Evolutionary conservation across 1,140 invertebrate species (phyloP).

Genomic region (Drosophila ercepeae): DNA sequence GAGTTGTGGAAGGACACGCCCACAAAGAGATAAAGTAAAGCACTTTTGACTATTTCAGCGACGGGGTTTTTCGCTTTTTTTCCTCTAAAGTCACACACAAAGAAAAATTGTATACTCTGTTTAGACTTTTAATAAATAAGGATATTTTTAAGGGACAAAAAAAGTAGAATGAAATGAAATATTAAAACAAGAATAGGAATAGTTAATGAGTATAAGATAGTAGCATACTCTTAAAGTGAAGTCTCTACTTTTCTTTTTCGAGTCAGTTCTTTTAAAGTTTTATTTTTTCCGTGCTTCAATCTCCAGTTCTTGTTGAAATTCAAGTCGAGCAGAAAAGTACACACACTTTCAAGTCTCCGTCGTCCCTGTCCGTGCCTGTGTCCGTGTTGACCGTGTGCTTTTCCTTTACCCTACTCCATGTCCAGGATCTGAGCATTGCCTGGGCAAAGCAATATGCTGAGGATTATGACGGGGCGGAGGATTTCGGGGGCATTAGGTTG

Average conservation of each 20-base stretch:
- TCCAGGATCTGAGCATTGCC: conserved; percentile 27
- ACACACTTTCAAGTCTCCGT: conserved; percentile 70
- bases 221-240: no score
- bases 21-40: conserved; percentile 76
- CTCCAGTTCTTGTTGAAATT: conserved; percentile 55
- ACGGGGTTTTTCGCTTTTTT: conserved; percentile 40
- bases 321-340: conserved; percentile 82
- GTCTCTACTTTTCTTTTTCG: no score
- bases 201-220: no score
- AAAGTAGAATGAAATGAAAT: no score
- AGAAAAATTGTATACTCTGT: not conserved
- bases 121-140: no score
- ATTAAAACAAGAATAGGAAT: no score
- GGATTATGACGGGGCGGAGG: conserved; percentile 70
- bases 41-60: conserved; percentile 81
- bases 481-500: conserved; percentile 82
- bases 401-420: conserved; percentile 21
- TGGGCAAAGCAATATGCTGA: conserved; percentile 76
- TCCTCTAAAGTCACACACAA: conserved; percentile 1
- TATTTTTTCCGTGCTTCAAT: not conserved
- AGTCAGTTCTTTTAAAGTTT: not conserved
- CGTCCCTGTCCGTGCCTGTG: conserved; percentile 8
- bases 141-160: no score
- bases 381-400: conserved; percentile 21
- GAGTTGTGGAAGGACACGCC: conserved; percentile 40